Evolutionary conservation across 2,888 invertebrate genomes (phyloP), one percentile per base, ranked within the genome.

Genomic region (Caenorhabditis virilis): DNA sequence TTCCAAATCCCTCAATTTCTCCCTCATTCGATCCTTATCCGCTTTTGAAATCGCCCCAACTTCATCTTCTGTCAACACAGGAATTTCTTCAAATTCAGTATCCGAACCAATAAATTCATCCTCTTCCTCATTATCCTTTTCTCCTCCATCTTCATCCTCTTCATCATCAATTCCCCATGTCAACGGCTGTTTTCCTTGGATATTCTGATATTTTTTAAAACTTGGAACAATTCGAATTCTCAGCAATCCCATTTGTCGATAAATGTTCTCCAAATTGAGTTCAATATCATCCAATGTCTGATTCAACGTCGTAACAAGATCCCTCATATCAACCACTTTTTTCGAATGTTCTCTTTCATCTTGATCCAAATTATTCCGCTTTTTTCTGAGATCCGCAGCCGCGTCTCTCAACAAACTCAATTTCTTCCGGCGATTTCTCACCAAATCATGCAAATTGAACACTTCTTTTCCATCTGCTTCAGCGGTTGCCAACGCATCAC

Each of bases 341-440:
- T 38, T 38, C 15, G 15, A 9, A 9, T 38, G 38, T 7, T 38
- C 38, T 16, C 38, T 15, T 18, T 38, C 38, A 11, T 38, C 25
- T 7, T 43, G 6, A 5, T 43, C 43, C 22, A 23, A 22, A 13
- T 43, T 22, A 7, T 43, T 9, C 6, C 22, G 18, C n/a, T 23
- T 23, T 18, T 6, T 20, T 15, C 25, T 5, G 5, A 23, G n/a
- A 13, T 43, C 43, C 18, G 25, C 6, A 11, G 22, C 13, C 22
- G 18, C n/a, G 9, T 43, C 22, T 11, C 15, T 9, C 22, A 23
- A 18, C 18, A 23, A 15, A 20, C 18, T 18, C 43, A 43, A 7
- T 22, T 43, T 43, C 22, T 43, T 43, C 25, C n/a, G 22, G 4
- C 43, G 43, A 43, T 43, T 43, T 25, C 26, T 2, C 9, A 43